Base-by-base conservation (phyloP, 2,113 vertebrate genomes). In the Stegostoma tigrinum region DNA sequence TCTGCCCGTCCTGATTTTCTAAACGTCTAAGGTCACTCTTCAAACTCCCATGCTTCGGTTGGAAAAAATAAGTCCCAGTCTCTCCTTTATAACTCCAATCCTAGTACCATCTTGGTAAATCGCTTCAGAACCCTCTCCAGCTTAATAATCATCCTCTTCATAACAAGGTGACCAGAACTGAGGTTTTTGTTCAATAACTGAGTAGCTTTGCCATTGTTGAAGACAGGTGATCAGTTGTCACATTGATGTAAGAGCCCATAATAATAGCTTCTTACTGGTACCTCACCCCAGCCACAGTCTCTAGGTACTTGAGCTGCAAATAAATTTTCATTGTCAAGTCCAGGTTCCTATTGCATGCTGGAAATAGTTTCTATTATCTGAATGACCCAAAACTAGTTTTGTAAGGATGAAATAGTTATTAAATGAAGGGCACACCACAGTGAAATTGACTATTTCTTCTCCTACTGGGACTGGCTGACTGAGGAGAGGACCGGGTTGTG, bases 361-460 rank as follows among this genome's bases (percentile, higher is more conserved):
- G 55, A 93, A 93, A 66, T 93, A 66, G 61, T 17, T 93, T 23
- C 89, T n/a, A 93, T 93, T 93, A 95, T 95, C 42, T 17, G 21
- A 23, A 95, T 45, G 23, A 70, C 38, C 93, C 42, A 48, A 91
- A 93, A 95, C 67, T 48, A 38, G 38, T 70, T 72, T 95, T 23
- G 30, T 23, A 14, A 38, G 67, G 93, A 72, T 30, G 67, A 24
- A 45, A 68, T 45, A 72, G 23, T 95, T 95, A 30, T 68, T 95
- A 45, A 55, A 55, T 55, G 30, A 89, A 89, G 24, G 45, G 48
- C 86, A 89, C 19, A 27, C 15, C 45, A 21, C 64, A 67, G 5
- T 68, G 34, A 38, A 94, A 24, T 94, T n/a, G 42, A 19, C 6
- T 94, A 61, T 55, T 34, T 61, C 3, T 70, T 70, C 93, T 4